A percentile compares a stretch with the other conserved stretches of the same genome.
These are phyloP conservation scores for Slavum lentiscoides DNA, from an alignment of 2,888 invertebrate species.

Conservation along the genomic window DNA sequence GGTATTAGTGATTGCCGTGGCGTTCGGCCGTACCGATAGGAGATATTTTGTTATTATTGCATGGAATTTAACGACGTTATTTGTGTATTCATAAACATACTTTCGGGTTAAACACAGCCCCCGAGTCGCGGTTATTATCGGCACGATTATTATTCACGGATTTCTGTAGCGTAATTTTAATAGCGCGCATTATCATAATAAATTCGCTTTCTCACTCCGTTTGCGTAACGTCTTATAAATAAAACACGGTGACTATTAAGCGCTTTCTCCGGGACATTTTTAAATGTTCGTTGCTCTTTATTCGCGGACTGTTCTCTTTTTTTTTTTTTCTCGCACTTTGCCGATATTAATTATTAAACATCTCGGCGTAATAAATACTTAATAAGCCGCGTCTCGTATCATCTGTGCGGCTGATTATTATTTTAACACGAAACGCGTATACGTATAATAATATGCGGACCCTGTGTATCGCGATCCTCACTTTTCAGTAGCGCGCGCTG, in stretches of 20 bases:
- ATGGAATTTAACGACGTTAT: slow-evolving; percentile 13
- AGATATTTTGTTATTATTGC: background rate
- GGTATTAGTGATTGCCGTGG: too few relatives aligned
- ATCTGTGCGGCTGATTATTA: slow-evolving; percentile 8
- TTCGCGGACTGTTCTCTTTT: background rate
- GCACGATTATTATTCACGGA: slow-evolving; percentile 27
- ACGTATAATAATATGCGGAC: background rate
- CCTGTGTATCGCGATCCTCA: too few relatives aligned
- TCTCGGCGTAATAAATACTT: slow-evolving; percentile 29
- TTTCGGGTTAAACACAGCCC: slow-evolving; percentile 21
- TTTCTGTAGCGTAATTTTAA: slow-evolving; percentile 25
- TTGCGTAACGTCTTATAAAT: slow-evolving; percentile 25
- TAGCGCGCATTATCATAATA: slow-evolving; percentile 30
- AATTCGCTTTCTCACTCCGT: background rate
- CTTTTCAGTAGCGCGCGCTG: background rate
- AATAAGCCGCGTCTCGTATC: slow-evolving; percentile 14
- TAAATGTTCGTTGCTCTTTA: slow-evolving; percentile 3
- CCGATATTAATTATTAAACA: slow-evolving; percentile 37
- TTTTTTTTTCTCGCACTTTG: too few relatives aligned
- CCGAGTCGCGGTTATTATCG: background rate
- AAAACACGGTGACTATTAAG: slow-evolving; percentile 32
- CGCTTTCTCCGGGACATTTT: background rate
- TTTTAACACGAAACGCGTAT: background rate
- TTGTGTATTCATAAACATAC: slow-evolving; percentile 31
- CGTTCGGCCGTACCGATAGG: too few relatives aligned